A percentile compares a stretch with the other conserved stretches of the same genome.
These are phyloP conservation scores for Nomada flava DNA, from an alignment of 2,888 invertebrate species.

Conservation along the genomic window DNA sequence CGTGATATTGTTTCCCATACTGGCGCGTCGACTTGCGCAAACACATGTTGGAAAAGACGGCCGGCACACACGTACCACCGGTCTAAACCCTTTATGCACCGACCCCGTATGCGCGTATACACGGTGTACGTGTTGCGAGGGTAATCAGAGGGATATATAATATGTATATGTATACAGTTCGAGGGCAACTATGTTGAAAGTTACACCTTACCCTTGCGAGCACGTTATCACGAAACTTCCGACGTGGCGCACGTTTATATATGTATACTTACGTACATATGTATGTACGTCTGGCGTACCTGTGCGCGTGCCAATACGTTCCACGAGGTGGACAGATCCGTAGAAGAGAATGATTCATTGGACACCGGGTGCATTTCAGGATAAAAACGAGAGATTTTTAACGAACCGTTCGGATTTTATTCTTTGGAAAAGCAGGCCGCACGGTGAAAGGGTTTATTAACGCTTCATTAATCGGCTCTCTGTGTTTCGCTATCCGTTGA, in stretches of 20 bases:
- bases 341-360: neutral
- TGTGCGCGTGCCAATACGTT: too few relatives aligned
- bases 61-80: neutral
- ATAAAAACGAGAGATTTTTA: neutral
- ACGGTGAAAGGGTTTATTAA: slow-evolving; percentile 35
- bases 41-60: neutral
- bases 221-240: slow-evolving; percentile 65
- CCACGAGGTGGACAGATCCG: neutral
- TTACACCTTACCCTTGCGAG: slow-evolving; percentile 59
- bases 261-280: slow-evolving; percentile 7
- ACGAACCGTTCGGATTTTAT: slow-evolving; percentile 24
- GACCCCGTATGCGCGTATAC: neutral
- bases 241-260: slow-evolving; percentile 23
- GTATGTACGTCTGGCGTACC: neutral
- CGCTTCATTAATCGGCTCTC: slow-evolving; percentile 15
- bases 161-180: neutral
- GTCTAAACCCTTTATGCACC: neutral
- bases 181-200: slow-evolving; percentile 52
- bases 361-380: neutral
- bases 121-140: neutral
- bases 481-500: neutral
- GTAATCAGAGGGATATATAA: slow-evolving; percentile 32
- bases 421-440: neutral
- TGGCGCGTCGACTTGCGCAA: neutral
- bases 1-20: slow-evolving; percentile 60